A percentile compares a stretch with the other conserved stretches of the same genome.
phyloP scores from a whole-genome alignment of 2,113 vertebrate species.

The Columba janthina region DNA sequence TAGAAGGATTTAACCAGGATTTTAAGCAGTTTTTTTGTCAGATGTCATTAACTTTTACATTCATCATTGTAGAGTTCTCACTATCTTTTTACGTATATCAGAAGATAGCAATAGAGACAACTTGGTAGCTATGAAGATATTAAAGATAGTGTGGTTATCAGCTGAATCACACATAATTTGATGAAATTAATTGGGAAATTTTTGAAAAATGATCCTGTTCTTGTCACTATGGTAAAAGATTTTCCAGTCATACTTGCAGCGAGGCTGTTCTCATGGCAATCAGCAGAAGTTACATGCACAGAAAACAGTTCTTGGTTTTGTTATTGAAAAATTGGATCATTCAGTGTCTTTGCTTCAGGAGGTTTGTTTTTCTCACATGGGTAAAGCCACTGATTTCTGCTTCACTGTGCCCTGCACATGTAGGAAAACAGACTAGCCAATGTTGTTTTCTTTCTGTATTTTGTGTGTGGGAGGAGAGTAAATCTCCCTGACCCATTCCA shows the following conservation, averaged over 20 bases:
- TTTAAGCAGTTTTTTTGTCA: neutral
- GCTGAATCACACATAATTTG: neutral
- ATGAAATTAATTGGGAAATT: neutral
- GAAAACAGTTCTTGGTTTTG: neutral
- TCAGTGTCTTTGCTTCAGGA: neutral
- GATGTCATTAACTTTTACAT: neutral
- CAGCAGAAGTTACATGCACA: neutral
- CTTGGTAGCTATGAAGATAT: neutral
- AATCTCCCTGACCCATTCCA: slow-evolving; percentile 42
- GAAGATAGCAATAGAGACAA: neutral
- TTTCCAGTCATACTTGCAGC: neutral
- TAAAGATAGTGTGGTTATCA: neutral
- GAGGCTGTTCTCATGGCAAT: neutral
- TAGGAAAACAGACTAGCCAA: neutral
- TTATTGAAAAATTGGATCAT: neutral
- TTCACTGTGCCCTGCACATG: neutral
- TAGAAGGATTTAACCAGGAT: neutral
- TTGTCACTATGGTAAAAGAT: neutral
- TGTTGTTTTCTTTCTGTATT: slow-evolving; percentile 19
- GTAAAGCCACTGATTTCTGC: neutral
- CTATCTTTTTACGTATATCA: neutral
- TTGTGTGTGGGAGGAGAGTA: neutral
- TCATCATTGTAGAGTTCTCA: neutral
- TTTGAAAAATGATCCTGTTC: neutral
- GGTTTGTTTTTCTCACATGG: neutral